These are phyloP conservation scores for Poeciliopsis retropinna DNA, from an alignment of 2,113 vertebrate species.

Conservation along the genomic window DNA sequence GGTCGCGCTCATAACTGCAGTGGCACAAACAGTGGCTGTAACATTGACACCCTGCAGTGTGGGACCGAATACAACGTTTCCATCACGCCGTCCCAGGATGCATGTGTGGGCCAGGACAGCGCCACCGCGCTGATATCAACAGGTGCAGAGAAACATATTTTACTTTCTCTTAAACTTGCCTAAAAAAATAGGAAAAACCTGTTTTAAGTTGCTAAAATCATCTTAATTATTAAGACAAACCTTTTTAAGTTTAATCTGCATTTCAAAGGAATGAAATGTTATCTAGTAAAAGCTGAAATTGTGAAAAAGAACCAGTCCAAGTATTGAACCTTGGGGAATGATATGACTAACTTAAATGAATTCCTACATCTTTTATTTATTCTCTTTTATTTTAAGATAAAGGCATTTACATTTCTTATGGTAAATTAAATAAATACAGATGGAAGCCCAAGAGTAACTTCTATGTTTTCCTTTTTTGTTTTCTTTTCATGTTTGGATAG, in stretches of 20 bases:
- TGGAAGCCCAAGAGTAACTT: background rate
- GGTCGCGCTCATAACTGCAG: conserved; percentile 59
- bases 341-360: too few relatives aligned
- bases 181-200: background rate
- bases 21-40: conserved; percentile 47
- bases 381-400: too few relatives aligned
- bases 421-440: too few relatives aligned
- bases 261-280: background rate
- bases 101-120: conserved; percentile 71
- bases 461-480: too few relatives aligned
- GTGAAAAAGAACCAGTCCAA: background rate
- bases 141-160: conserved; percentile 44
- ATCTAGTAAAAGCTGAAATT: background rate
- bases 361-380: too few relatives aligned
- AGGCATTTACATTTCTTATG: too few relatives aligned
- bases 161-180: background rate
- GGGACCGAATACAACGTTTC: conserved; percentile 73
- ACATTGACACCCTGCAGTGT: conserved; percentile 64
- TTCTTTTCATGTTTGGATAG: too few relatives aligned
- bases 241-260: background rate
- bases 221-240: too few relatives aligned
- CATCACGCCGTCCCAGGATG: conserved; percentile 60
- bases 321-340: background rate
- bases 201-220: too few relatives aligned
- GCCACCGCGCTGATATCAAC: conserved; percentile 51